phyloP scores from a whole-genome alignment of 2,797 vertebrate genomes.

The Lacerta viridis region DNA sequence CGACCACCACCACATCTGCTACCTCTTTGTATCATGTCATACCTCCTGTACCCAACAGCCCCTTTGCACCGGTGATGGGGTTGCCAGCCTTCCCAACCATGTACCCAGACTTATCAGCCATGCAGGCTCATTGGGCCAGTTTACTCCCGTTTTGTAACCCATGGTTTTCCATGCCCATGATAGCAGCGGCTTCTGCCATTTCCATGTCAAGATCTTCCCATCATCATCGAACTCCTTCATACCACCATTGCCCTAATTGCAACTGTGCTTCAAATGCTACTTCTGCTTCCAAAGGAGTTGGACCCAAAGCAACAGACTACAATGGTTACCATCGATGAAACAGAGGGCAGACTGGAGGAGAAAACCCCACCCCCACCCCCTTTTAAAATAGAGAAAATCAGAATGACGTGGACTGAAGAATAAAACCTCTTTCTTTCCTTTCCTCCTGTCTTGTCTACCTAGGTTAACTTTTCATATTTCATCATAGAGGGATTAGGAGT shows the following conservation, averaged over 20 bases:
- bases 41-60: constrained; percentile 47
- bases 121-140: constrained; percentile 34
- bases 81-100: constrained; percentile 23
- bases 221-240: constrained; percentile 17
- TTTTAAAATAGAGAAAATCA: neutral
- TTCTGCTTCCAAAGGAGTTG: constrained; percentile 23
- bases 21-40: constrained; percentile 44
- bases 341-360: neutral
- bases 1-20: constrained; percentile 43
- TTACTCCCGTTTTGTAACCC: constrained; percentile 48
- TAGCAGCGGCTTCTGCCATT: constrained; percentile 40
- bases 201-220: constrained; percentile 37
- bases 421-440: constrained; percentile 1
- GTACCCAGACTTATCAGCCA: constrained; percentile 38
- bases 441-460: constrained; percentile 26
- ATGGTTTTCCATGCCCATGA: constrained; percentile 36
- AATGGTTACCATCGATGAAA: constrained; percentile 41
- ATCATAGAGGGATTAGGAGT: constrained; percentile 2
- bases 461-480: neutral
- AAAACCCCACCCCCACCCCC: neutral
- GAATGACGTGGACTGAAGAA: constrained; percentile 6
- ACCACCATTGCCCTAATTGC: constrained; percentile 47
- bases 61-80: constrained; percentile 35
- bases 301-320: constrained; percentile 37
- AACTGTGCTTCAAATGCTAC: constrained; percentile 14